Base-by-base conservation (phyloP, 1,140 invertebrate species). In the Galendromus occidentalis region DNA sequence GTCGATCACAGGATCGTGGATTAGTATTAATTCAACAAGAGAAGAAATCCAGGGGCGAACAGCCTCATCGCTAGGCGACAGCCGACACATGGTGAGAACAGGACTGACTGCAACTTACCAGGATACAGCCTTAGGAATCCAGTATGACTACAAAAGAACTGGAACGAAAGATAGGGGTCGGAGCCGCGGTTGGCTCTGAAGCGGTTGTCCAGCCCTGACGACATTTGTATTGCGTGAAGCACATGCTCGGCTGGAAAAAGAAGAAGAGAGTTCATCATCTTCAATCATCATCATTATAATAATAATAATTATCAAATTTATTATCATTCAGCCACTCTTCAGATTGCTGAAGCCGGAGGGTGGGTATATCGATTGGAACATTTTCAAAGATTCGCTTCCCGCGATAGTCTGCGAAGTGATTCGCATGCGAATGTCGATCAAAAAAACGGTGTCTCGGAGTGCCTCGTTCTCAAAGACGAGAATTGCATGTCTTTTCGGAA, bases 111-210 rank as follows among this genome's bases (percentile, higher is more conserved):
- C 20, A 68, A 67, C 71, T 72, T 76, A 88, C 90, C 91, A 45
- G 93, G 94, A 79, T 86, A 96, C 67, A 88, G 85, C 14, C 93
- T 77, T 68, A 97, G 79, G 70, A 95, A 86, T n/a, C 94, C 94
- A 1, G 84, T 84, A 41, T 86, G 84, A 69, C 88, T 91, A 12
- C 91, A 89, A 76, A 97, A 97, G 75, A 93, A 97, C 76, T 98
- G 94, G 89, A 90, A 97, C 0, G 85, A 84, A 7, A 97, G 76
- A 0, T 88, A 85, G 1, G 87, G 86, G 80, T 97, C 90, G 1
- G 84, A 80, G 63, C 84, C 80, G 70, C 87, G 87, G 76, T 97
- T 97, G 70, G 86, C 82, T 67, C 78, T 80, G 74, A 96, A 98
- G 0, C 85, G 82, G 29, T 85, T 78, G 74, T 94, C 88, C 30